Conservation (phyloP, 2,797 vertebrate genomes). For the Lophius americanus region DNA sequence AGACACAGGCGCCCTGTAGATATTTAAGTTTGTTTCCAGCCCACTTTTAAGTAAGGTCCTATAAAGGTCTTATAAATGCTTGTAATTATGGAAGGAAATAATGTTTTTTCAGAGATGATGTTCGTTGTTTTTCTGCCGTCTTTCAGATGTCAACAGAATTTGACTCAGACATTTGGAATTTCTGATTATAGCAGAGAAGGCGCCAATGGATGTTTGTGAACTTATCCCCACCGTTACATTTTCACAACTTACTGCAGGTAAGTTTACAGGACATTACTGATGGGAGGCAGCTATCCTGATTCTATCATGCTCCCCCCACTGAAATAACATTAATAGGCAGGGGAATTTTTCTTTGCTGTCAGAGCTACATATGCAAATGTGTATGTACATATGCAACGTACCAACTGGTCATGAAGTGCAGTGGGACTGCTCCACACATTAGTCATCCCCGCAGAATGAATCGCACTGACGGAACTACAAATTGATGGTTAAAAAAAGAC, state of each 20-base stretch:
- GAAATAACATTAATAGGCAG: slow-evolving; percentile 54
- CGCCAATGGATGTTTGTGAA: slow-evolving; percentile 18
- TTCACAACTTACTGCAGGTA: slow-evolving; percentile 21
- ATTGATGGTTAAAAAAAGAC: slow-evolving; percentile 79
- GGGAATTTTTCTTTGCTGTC: slow-evolving; percentile 61
- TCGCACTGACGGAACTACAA: slow-evolving; percentile 75
- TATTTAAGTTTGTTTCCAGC: too few relatives aligned
- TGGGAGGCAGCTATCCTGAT: slow-evolving; percentile 31
- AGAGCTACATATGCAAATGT: slow-evolving; percentile 73
- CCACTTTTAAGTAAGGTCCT: too few relatives aligned
- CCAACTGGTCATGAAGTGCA: slow-evolving; percentile 72
- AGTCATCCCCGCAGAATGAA: slow-evolving; percentile 73
- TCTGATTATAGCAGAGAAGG: slow-evolving; percentile 14
- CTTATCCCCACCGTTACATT: not conserved
- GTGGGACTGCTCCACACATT: slow-evolving; percentile 68
- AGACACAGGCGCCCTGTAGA: too few relatives aligned
- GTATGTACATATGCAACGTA: slow-evolving; percentile 57
- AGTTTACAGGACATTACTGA: slow-evolving; percentile 48
- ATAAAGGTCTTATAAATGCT: too few relatives aligned
- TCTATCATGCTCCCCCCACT: slow-evolving; percentile 34
- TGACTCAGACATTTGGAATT: slow-evolving; percentile 11
- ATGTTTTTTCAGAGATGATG: slow-evolving; percentile 26
- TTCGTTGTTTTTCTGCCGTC: slow-evolving; percentile 10
- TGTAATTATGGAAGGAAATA: slow-evolving; percentile 22
- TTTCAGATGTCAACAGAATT: slow-evolving; percentile 20